Evolutionary conservation across 2,888 invertebrate species (phyloP), one percentile per base, ranked within the genome.

Genomic region (Xylota segnis): DNA sequence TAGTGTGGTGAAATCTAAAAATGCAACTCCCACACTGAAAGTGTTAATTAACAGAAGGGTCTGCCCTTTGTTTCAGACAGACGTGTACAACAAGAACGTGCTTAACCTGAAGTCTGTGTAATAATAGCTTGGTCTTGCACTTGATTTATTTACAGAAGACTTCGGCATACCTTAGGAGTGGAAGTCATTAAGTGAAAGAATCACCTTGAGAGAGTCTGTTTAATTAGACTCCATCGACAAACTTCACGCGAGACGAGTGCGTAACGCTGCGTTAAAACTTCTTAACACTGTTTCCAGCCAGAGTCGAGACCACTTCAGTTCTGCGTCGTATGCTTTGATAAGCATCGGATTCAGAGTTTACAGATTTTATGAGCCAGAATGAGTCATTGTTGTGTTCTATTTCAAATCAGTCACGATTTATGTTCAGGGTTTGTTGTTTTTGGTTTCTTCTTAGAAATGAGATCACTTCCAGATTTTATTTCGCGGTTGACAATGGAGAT

Each of bases 21-120:
- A 50, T 14, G 47, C 50, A 12, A 52, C 52, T 52, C 52, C 52
- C 52, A 52, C 52, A 6, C 27, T n/a, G 6, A 0, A 52, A n/a
- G 52, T 52, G 52, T 29, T 52, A 52, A 52, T 52, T 29, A n/a
- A 52, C 27, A 23, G 18, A 52, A 52, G 29, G 52, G 52, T 27
- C 12, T 12, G n/a, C 1, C 27, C 5, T 29, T 52, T 52, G n/a
- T 52, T 52, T 52, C 5, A 27, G n/a, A 52, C 12, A 14, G 2
- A 7, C 2, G 7, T 7, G 14, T 32, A 23, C 23, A 37, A 59
- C 6, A 34, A 23, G 32, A 54, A 74, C 74, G 74, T 74, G 74
- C 43, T 74, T 45, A 3, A 43, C 3, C 12, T 52, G 6, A 7
- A 32, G 63, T 54, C 43, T 63, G n/a, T 1, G 14, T 32, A 10